Conservation (phyloP, 2,113 vertebrate species). For the Megaleporinus macrocephalus region DNA sequence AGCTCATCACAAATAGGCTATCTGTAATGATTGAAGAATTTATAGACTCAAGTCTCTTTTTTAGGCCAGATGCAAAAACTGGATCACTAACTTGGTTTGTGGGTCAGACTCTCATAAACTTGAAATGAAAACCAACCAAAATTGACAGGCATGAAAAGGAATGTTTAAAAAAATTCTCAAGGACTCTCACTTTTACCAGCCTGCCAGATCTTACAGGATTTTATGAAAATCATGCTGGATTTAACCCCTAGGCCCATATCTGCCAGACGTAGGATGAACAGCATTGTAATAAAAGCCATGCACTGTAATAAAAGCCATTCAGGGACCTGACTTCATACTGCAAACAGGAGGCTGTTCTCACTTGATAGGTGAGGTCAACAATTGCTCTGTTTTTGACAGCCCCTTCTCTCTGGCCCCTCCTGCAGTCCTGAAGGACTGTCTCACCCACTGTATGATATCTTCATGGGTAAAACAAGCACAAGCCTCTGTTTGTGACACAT, state of each 20-base stretch:
- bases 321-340: background rate
- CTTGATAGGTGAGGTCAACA: background rate
- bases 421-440: background rate
- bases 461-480: background rate
- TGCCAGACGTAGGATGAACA: background rate
- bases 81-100: constrained; percentile 66
- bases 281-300: background rate
- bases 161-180: background rate
- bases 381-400: constrained; percentile 7
- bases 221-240: background rate
- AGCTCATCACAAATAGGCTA: constrained; percentile 55
- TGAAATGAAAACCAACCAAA: constrained; percentile 34
- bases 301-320: background rate
- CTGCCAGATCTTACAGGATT: background rate
- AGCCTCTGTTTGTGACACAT: constrained; percentile 22
- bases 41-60: constrained; percentile 54
- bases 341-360: background rate
- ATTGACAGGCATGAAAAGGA: constrained; percentile 15
- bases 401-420: background rate
- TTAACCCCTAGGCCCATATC: background rate
- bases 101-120: constrained; percentile 53
- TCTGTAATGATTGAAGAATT: constrained; percentile 52
- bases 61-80: constrained; percentile 65
- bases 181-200: background rate
- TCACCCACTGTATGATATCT: background rate